Evolutionary conservation across 2,888 invertebrate species (phyloP).

Genomic region (Plebejus melissa): DNA sequence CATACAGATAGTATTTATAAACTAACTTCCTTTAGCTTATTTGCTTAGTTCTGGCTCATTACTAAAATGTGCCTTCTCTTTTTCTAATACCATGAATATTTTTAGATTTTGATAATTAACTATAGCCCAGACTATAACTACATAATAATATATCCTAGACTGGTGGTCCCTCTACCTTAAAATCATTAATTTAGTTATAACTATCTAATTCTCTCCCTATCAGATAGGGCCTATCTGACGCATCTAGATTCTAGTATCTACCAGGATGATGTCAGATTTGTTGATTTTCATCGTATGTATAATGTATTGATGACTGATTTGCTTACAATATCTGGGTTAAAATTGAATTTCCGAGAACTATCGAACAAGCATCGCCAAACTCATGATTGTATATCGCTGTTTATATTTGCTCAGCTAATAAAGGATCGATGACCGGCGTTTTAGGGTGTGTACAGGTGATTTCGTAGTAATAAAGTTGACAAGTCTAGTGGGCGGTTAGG

Average conservation of each 20-base stretch:
- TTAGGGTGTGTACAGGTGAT: background rate
- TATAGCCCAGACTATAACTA: too few relatives aligned
- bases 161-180: too few relatives aligned
- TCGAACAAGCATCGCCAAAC: background rate
- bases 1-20: too few relatives aligned
- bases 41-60: background rate
- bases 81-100: too few relatives aligned
- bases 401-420: constrained; percentile 6
- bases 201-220: background rate
- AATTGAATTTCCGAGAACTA: background rate
- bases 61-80: too few relatives aligned
- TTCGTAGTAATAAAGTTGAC: constrained; percentile 1
- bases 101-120: too few relatives aligned
- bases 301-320: background rate
- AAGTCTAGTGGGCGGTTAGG: constrained; percentile 14
- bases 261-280: background rate
- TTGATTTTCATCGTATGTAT: background rate
- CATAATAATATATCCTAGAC: too few relatives aligned
- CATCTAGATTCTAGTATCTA: background rate
- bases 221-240: background rate
- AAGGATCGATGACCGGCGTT: background rate
- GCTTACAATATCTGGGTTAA: background rate
- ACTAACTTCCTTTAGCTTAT: background rate
- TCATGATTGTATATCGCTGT: background rate
- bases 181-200: too few relatives aligned